Conservation (phyloP, 2,113 vertebrate genomes). For the Hyla sarda region DNA sequence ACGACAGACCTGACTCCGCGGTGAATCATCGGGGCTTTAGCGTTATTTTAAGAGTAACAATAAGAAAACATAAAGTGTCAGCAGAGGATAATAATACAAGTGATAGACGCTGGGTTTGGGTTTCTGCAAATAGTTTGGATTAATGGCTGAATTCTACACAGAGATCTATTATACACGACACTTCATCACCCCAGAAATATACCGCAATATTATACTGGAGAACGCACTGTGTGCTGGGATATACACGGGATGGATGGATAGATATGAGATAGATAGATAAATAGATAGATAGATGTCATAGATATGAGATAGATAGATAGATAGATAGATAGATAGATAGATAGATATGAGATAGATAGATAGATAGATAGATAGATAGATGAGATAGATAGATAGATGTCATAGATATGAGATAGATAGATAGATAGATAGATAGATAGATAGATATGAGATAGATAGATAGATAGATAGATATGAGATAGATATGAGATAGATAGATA, state of each 20-base stretch:
- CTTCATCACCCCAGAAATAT: too few relatives aligned
- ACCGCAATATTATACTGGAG: too few relatives aligned
- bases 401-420: too few relatives aligned
- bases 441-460: too few relatives aligned
- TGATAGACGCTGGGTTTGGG: neutral
- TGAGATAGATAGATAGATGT: too few relatives aligned
- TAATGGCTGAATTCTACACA: neutral
- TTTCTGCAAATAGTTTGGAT: neutral
- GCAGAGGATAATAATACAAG: constrained; percentile 16
- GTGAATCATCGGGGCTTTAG: constrained; percentile 37
- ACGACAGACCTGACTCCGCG: neutral
- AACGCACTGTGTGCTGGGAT: too few relatives aligned
- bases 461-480: too few relatives aligned
- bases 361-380: too few relatives aligned
- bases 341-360: too few relatives aligned
- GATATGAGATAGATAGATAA: neutral
- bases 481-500: too few relatives aligned
- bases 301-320: constrained; percentile 10
- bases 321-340: neutral
- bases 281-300: neutral
- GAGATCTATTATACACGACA: too few relatives aligned
- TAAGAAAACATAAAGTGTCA: constrained; percentile 49
- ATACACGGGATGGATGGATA: neutral
- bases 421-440: too few relatives aligned
- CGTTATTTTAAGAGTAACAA: constrained; percentile 43